Conservation (phyloP, 2,113 vertebrate species). For the Leptodactylus fuscus region DNA sequence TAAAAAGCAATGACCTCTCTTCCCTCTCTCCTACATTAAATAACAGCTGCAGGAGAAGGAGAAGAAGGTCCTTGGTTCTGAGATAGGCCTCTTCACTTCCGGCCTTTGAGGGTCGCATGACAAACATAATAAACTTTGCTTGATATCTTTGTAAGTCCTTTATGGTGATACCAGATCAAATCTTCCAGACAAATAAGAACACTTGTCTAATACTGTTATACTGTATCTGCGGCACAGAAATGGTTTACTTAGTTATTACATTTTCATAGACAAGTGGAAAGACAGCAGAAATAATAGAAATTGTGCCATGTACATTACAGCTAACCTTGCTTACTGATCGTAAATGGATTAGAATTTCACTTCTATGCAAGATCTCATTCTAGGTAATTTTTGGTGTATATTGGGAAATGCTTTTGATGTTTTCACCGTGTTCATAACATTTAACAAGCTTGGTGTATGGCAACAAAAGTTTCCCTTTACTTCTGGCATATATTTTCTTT, state of each 20-base stretch:
- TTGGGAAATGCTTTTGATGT: too few relatives aligned
- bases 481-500: too few relatives aligned
- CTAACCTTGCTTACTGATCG: background rate
- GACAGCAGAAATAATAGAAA: background rate
- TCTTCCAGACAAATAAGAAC: constrained; percentile 18
- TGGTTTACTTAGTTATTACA: background rate
- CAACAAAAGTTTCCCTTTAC: too few relatives aligned
- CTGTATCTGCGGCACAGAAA: background rate
- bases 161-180: constrained; percentile 35
- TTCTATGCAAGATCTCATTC: too few relatives aligned
- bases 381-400: too few relatives aligned
- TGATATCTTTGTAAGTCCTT: constrained; percentile 13
- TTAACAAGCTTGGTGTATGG: too few relatives aligned
- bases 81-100: constrained; percentile 46
- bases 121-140: constrained; percentile 49
- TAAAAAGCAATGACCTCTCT: constrained; percentile 59
- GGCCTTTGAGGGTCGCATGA: constrained; percentile 26
- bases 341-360: too few relatives aligned
- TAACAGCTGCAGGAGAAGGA: constrained; percentile 57
- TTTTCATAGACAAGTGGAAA: background rate
- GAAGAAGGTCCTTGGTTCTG: constrained; percentile 32
- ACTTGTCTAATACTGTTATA: background rate
- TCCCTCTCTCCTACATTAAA: constrained; percentile 47
- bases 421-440: too few relatives aligned
- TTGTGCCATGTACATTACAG: background rate